These are phyloP conservation scores for Drosophila saltans DNA, from an alignment of 1,140 invertebrate species.

Conservation along the genomic window DNA sequence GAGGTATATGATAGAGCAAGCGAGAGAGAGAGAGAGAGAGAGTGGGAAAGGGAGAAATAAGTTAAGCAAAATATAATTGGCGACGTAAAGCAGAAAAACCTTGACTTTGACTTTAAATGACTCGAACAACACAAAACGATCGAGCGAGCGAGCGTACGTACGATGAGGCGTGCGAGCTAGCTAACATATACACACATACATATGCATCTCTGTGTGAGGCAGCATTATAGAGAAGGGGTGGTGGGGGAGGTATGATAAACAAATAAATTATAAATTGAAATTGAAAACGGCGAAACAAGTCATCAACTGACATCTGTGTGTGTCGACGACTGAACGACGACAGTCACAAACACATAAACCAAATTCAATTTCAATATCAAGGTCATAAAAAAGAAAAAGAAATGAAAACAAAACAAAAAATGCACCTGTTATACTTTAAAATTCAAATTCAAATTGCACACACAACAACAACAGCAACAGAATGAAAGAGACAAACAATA, in stretches of 20 bases:
- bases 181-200: constrained; percentile 57
- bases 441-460: constrained; percentile 11
- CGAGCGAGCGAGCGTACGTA: constrained; percentile 25
- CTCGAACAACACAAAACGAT: constrained; percentile 41
- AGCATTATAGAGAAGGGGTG: background rate
- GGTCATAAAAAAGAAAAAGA: constrained; percentile 54
- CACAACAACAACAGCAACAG: no score
- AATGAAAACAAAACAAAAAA: no score
- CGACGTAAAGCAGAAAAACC: constrained; percentile 82
- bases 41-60: constrained; percentile 36
- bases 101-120: constrained; percentile 83
- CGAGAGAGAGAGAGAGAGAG: constrained; percentile 21
- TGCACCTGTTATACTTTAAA: constrained; percentile 26
- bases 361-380: constrained; percentile 80
- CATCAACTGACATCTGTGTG: constrained; percentile 43
- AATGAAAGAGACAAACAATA: no score
- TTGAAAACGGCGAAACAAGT: constrained; percentile 69
- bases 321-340: constrained; percentile 27
- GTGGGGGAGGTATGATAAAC: constrained; percentile 46
- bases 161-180: constrained; percentile 46
- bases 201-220: constrained; percentile 22
- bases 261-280: constrained; percentile 64
- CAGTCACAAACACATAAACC: constrained; percentile 7
- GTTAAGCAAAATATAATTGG: constrained; percentile 60
- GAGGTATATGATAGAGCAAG: constrained; percentile 17